Evolutionary conservation across 2,888 invertebrate species (phyloP).

Genomic region (Pollenia angustigena): DNA sequence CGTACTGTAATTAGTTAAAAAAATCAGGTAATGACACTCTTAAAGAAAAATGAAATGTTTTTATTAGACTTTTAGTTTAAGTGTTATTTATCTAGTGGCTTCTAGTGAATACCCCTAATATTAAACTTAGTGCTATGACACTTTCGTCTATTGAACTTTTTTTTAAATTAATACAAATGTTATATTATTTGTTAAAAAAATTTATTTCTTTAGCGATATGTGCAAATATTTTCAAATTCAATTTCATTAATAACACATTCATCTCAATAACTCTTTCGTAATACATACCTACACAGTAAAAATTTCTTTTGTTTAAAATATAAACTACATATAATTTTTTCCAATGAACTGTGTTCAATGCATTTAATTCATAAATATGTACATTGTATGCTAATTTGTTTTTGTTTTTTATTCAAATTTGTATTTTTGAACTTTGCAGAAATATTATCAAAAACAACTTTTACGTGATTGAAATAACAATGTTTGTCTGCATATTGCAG

Average conservation of each 20-base stretch:
- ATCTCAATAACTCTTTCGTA: conserved; percentile 32
- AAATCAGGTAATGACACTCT: too few species aligned
- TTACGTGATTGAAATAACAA: conserved; percentile 28
- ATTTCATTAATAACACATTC: conserved; percentile 8
- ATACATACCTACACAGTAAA: neutral
- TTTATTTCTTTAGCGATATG: conserved; percentile 5
- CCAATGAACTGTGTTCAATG: conserved; percentile 26
- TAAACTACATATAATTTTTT: neutral
- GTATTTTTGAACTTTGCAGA: conserved; percentile 3
- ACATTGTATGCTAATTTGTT: conserved; percentile 62
- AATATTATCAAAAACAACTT: conserved; percentile 15
- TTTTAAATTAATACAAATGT: neutral
- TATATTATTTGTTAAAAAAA: conserved; percentile 8
- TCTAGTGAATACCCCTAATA: conserved; percentile 16
- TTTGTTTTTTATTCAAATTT: conserved; percentile 10
- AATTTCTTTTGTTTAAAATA: conserved; percentile 46
- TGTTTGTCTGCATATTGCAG: neutral
- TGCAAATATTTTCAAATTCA: conserved; percentile 29
- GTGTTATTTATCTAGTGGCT: too few species aligned
- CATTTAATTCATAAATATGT: conserved; percentile 54
- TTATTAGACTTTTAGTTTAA: too few species aligned
- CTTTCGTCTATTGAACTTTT: conserved; percentile 29
- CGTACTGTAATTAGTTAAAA: too few species aligned
- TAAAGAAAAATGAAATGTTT: too few species aligned
- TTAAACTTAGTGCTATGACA: conserved; percentile 46